Evolutionary conservation across 1,140 invertebrate genomes (phyloP).

Genomic region (Cherax destructor): DNA sequence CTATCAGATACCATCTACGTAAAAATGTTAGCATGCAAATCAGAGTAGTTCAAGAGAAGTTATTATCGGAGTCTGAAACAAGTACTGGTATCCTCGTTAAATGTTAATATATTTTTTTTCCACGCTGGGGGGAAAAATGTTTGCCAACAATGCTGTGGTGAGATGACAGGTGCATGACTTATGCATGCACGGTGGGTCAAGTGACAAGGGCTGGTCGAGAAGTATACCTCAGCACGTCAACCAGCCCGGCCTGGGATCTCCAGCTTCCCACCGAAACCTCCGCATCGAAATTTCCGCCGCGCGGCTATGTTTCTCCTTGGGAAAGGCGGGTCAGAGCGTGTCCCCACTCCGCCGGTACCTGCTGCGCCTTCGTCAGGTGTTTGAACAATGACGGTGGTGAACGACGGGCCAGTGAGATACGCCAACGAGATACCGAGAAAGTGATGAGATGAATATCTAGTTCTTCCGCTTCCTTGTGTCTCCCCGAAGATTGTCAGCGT

Average conservation of each 20-base stretch:
- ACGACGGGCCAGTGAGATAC: not conserved
- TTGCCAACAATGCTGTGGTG: not conserved
- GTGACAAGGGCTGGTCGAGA: not conserved
- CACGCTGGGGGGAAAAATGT: no score
- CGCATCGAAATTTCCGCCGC: constrained; percentile 58
- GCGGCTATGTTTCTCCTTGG: not conserved
- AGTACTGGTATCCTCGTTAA: not conserved
- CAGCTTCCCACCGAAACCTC: not conserved
- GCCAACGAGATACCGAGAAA: not conserved
- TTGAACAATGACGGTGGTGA: not conserved
- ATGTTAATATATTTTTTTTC: not conserved
- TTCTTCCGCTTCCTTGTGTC: no score
- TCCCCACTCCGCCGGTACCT: not conserved
- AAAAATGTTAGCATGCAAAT: no score
- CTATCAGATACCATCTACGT: no score
- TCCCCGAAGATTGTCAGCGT: no score
- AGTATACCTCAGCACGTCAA: not conserved
- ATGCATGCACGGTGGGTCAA: not conserved
- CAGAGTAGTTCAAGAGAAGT: not conserved
- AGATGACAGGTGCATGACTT: constrained; percentile 19
- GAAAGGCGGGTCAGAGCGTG: not conserved
- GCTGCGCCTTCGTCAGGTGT: not conserved
- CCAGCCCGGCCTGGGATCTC: not conserved
- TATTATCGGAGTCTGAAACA: not conserved
- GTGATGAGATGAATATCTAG: not conserved